Conservation (phyloP, 23 tunicate species). For the Ascidia mentula region DNA sequence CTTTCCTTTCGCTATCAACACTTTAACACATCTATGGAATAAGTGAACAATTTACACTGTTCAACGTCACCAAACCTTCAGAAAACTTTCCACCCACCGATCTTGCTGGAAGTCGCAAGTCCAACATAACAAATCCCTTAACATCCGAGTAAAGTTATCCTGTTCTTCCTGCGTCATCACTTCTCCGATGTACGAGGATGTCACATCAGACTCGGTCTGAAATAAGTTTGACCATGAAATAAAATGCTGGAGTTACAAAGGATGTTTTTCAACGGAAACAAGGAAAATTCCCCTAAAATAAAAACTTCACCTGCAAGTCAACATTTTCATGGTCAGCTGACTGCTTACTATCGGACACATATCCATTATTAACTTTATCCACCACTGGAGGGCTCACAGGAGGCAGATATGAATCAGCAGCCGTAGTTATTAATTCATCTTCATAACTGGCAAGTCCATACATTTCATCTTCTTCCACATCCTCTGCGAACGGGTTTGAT, state of each 20-base stretch:
- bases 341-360: neutral
- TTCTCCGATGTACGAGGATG: slow-evolving; percentile 26
- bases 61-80: no score
- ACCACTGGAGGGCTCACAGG: neutral
- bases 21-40: slow-evolving; percentile 64
- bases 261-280: neutral
- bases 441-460: slow-evolving; percentile 66
- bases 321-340: neutral
- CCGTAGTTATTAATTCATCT: slow-evolving; percentile 53
- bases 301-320: neutral
- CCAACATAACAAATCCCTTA: slow-evolving; percentile 36
- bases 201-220: neutral
- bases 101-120: slow-evolving; percentile 47
- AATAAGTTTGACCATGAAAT: neutral
- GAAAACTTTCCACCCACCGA: slow-evolving; percentile 18
- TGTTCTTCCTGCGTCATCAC: slow-evolving; percentile 21
- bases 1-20: slow-evolving; percentile 78
- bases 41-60: no score
- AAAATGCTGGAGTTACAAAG: neutral
- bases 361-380: neutral
- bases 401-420: slow-evolving; percentile 47
- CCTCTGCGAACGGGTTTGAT: neutral
- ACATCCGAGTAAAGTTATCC: neutral
- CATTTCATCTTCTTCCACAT: slow-evolving; percentile 30
- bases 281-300: neutral